phyloP scores from a whole-genome alignment of 2,888 invertebrate genomes.

The Chouioia cunea region DNA sequence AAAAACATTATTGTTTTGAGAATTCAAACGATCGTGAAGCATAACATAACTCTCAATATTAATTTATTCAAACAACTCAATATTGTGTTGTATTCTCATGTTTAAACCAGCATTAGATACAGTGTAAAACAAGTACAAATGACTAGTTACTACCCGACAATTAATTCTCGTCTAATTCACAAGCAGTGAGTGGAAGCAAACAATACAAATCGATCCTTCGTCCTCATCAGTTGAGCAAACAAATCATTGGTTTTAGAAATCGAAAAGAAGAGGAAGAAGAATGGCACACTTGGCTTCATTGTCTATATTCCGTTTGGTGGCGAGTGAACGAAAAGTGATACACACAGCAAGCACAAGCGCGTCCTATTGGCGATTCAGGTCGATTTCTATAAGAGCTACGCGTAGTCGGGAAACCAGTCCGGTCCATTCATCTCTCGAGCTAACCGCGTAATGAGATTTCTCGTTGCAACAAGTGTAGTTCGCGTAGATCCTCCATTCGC shows the following conservation, averaged over 20 bases:
- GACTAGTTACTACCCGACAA: no score
- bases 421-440: conserved; percentile 38
- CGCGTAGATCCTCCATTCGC: conserved; percentile 22
- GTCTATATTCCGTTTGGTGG: background rate
- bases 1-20: no score
- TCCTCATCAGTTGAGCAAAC: no score
- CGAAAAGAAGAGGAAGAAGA: background rate
- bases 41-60: no score
- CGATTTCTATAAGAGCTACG: conserved; percentile 48
- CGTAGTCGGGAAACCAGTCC: conserved; percentile 27
- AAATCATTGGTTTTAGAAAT: background rate
- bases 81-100: no score
- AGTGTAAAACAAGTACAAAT: no score
- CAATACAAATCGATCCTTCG: conserved; percentile 2
- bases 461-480: background rate
- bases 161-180: no score
- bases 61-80: no score
- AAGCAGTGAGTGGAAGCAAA: background rate
- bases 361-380: conserved; percentile 50
- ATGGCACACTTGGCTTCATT: conserved; percentile 36
- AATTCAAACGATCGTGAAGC: no score
- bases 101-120: no score
- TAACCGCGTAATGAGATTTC: conserved; percentile 32
- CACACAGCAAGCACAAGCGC: conserved; percentile 3
- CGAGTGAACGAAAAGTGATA: conserved; percentile 39